Base-by-base conservation (phyloP, 2,113 vertebrate species). In the Carettochelys insculpta region DNA sequence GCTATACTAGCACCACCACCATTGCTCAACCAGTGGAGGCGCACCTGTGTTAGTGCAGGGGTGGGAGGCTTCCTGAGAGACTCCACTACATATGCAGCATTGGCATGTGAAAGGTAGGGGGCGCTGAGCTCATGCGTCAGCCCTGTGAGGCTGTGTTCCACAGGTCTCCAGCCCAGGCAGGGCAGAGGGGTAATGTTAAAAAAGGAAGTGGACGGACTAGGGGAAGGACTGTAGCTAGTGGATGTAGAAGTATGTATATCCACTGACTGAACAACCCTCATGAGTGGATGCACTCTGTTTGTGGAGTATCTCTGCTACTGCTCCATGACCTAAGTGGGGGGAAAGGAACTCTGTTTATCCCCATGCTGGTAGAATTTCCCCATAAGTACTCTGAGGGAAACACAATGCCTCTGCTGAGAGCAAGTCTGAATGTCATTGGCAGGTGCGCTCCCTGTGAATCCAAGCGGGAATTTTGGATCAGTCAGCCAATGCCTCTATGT, bases 341-440 rank as follows among this genome's bases (percentile, higher is more conserved):
- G 29, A 58, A 22, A 4, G 61, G 19, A 22, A 45, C 7, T 86
- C 0, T 0, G 31, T 84, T 73, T 22, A 80, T 48, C 14, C 24
- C 1, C 78, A 41, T 43, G n/a, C 34, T 20, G 31, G 29, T 81
- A n/a, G 77, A 73, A 89, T 89, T 54, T 54, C 47, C 24, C 20
- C 47, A 50, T 12, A 75, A 80, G 8, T 81, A 4, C 31, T 80
- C 24, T 34, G 80, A 47, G 87, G 77, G 16, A 79, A 91, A 68
- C 4, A 4, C 2, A 5, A 1, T 77, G 5, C 4, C 12, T 16
- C 17, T 81, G 50, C 76, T 50, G 8, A 8, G 29, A 1, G 3
- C 45, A 52, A 20, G 83, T 34, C 25, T 80, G 34, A 80, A 38
- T 25, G 31, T 17, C 43, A 75, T 8, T 1, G 2, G 41, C 38